Percentiles rank a stretch among this genome's conserved stretches.
Conservation (phyloP, 2,888 invertebrate species). For the Drosophila paucipuncta region DNA sequence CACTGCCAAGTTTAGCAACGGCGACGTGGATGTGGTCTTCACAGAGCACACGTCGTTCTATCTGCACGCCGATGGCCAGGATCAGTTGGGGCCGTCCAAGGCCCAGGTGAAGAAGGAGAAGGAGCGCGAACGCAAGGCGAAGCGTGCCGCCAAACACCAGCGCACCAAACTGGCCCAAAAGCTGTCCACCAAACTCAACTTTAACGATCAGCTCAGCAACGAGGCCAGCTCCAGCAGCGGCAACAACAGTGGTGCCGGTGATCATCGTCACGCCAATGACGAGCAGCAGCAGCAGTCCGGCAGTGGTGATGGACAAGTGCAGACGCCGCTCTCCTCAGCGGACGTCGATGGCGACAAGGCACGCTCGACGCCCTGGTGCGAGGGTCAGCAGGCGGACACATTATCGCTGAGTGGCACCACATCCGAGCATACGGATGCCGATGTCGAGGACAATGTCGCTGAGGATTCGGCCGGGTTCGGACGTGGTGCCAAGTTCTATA, state of each 20-base stretch:
- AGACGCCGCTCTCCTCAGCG: constrained; percentile 5
- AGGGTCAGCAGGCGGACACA: constrained; percentile 49
- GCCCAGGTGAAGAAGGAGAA: constrained; percentile 88
- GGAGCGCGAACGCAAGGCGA: constrained; percentile 86
- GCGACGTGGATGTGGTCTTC: constrained; percentile 34
- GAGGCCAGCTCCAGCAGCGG: constrained; percentile 13
- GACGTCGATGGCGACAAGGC: constrained; percentile 26
- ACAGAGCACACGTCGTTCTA: constrained; percentile 61
- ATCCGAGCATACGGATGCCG: constrained; percentile 92
- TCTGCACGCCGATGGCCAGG: constrained; percentile 53
- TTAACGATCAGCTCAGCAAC: constrained; percentile 23
- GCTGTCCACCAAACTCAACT: constrained; percentile 46
- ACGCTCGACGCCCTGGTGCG: constrained; percentile 36
- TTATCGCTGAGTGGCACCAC: constrained; percentile 73
- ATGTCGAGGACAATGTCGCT: constrained; percentile 92
- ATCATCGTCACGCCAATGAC: constrained; percentile 16
- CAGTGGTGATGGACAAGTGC: constrained; percentile 22
- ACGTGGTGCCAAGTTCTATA: constrained; percentile 51
- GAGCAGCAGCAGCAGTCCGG: constrained; percentile 4
- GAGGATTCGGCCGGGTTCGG: constrained; percentile 83
- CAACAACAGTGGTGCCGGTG: constrained; percentile 12
- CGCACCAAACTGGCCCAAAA: constrained; percentile 69
- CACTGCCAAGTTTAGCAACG: constrained; percentile 48
- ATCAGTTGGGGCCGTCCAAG: constrained; percentile 85
- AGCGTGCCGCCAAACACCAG: constrained; percentile 81